Base-by-base conservation (phyloP, 2,888 invertebrate genomes). In the Pammene aurita region DNA sequence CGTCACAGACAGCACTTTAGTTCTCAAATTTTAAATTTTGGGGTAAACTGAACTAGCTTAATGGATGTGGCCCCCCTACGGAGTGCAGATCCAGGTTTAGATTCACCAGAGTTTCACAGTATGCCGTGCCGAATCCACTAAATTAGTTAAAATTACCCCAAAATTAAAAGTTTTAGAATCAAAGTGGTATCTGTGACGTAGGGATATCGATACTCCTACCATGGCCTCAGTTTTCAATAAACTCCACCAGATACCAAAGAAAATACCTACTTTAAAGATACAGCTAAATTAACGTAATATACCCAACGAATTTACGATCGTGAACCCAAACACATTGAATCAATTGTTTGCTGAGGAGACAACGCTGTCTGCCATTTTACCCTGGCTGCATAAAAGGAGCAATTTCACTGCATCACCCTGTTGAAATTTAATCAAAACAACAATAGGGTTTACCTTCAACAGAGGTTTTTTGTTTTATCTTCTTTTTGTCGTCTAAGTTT, bases 371-470 rank as follows among this genome's bases (percentile, higher is more conserved):
- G 74, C 77, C 82, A 82, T 84, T 82, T 79, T 77, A 71, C 70
- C 72, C 72, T 64, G 68, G 76, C 75, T 82, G 84, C 80, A 83
- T 82, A 84, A 86, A 87, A 85, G 81, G 84, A 82, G 81, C 87
- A 88, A 84, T 87, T 69, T 65, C 63, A 68, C 84, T 84, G 84
- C 84, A 85, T 80, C 79, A 78, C 77, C 76, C 83, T 84, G 86
- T 84, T 84, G 82, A 88, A 90, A 89, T 90, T 90, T 89, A 89
- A 90, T 90, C 90, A 89, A 89, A 89, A 86, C 87, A 89, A 88
- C 89, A 88, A 88, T 86, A 85, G 83, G 81, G 78, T 81, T 82
- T 84, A 85, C 82, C 81, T 81, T 77, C 72, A 75, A 76, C 72
- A 73, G 74, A 77, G 77, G 71, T 70, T 72, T 41, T 71, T 44